Evolutionary conservation across 2,797 vertebrate species (phyloP).

Genomic region (Sebastes itinus): DNA sequence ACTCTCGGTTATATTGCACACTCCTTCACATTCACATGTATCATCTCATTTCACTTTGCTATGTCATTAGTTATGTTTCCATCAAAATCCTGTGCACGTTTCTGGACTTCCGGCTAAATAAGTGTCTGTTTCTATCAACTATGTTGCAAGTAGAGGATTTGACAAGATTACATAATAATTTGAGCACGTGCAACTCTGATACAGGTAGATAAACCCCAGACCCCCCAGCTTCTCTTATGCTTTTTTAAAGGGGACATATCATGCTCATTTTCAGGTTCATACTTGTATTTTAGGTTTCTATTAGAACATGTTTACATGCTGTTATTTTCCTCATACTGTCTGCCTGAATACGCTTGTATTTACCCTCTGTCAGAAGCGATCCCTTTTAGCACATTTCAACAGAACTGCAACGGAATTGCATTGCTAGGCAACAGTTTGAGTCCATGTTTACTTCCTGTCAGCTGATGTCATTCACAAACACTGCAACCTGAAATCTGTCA

Average conservation of each 20-base stretch:
- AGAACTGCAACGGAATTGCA: too few species aligned
- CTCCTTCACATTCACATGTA: not conserved
- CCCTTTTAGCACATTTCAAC: too few species aligned
- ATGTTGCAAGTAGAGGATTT: not conserved
- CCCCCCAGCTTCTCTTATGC: not conserved
- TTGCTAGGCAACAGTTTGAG: too few species aligned
- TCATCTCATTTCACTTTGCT: not conserved
- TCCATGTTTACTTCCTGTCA: too few species aligned
- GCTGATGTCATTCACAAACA: too few species aligned
- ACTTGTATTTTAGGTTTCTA: too few species aligned
- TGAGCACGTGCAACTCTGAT: not conserved
- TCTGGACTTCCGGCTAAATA: not conserved
- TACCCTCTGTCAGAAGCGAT: too few species aligned
- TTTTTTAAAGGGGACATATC: not conserved
- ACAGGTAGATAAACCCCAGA: not conserved
- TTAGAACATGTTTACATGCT: too few species aligned
- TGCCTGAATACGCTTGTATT: too few species aligned
- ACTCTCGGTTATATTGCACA: slow-evolving; percentile 1
- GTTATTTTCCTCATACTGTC: too few species aligned
- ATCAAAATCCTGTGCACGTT: not conserved
- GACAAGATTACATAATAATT: not conserved
- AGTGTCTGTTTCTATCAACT: not conserved
- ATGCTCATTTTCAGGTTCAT: too few species aligned
- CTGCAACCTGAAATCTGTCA: too few species aligned
- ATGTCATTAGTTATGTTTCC: not conserved